These are phyloP conservation scores for Antedon bifida DNA, from an alignment of 35 echinoderm and acorn worm genomes.

Conservation along the genomic window DNA sequence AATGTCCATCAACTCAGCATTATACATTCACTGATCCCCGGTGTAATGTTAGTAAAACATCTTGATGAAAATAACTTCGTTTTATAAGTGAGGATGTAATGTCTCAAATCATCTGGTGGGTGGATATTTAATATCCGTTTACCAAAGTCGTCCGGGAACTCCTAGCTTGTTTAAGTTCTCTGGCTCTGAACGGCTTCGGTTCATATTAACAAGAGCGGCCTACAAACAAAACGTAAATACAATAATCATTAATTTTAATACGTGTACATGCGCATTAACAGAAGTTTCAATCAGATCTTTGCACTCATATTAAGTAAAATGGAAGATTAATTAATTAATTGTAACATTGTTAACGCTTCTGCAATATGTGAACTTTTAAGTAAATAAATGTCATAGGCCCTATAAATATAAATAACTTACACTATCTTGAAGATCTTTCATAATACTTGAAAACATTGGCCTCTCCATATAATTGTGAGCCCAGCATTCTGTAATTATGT, in stretches of 20 bases:
- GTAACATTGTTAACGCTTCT: too few species aligned
- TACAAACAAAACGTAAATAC: not conserved
- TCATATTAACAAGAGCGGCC: not conserved
- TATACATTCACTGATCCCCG: too few species aligned
- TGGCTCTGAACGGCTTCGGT: not conserved
- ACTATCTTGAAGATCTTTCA: not conserved
- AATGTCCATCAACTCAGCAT: too few species aligned
- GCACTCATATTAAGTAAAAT: too few species aligned
- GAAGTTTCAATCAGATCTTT: too few species aligned
- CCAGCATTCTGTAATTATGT: not conserved
- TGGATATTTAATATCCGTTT: not conserved
- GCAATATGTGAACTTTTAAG: too few species aligned
- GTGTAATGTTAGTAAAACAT: too few species aligned
- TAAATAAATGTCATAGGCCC: too few species aligned
- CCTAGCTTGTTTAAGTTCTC: not conserved
- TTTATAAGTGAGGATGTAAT: too few species aligned
- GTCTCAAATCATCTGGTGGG: not conserved
- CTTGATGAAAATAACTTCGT: not conserved
- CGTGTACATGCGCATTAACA: too few species aligned
- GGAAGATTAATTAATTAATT: too few species aligned
- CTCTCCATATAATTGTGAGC: not conserved
- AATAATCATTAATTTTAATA: too few species aligned
- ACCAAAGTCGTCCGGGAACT: not conserved
- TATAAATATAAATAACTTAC: not conserved
- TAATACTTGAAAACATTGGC: not conserved